A percentile compares a stretch with the other conserved stretches of the same genome.
These are phyloP conservation scores for Mythimna pallens DNA, from an alignment of 2,888 invertebrate species.

Conservation along the genomic window DNA sequence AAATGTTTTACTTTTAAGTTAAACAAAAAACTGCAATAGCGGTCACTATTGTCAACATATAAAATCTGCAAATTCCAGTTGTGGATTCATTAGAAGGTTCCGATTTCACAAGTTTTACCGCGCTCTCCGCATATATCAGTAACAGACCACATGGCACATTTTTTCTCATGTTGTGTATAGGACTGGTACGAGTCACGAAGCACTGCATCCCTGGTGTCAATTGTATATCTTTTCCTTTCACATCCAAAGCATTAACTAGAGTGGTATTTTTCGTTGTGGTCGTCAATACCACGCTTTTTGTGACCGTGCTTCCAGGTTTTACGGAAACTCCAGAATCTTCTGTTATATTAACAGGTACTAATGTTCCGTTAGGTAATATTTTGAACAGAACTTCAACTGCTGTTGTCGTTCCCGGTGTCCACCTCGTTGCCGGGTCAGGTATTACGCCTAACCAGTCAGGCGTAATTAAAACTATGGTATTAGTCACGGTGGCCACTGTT, in stretches of 20 bases:
- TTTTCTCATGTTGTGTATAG: conserved; percentile 77
- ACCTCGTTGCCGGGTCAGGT: background rate
- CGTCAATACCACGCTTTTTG: conserved; percentile 58
- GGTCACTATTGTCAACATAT: conserved; percentile 72
- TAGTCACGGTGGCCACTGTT: background rate
- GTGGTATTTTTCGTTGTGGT: conserved; percentile 81
- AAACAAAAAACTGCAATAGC: conserved; percentile 70
- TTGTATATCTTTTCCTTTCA: conserved; percentile 81
- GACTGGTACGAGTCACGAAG: conserved; percentile 77
- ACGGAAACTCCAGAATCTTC: conserved; percentile 23
- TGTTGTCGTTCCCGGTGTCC: conserved; percentile 26
- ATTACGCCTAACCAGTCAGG: background rate
- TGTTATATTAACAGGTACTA: conserved; percentile 74
- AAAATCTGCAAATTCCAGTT: too few relatives aligned
- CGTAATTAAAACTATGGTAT: too few relatives aligned
- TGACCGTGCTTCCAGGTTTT: conserved; percentile 39
- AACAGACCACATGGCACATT: conserved; percentile 81
- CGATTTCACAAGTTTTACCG: conserved; percentile 76
- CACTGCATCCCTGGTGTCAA: conserved; percentile 86
- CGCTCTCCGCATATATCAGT: conserved; percentile 82
- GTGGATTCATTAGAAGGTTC: conserved; percentile 68
- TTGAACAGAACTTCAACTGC: conserved; percentile 69
- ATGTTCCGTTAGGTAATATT: conserved; percentile 81
- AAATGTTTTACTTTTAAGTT: conserved; percentile 29
- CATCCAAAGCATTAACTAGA: conserved; percentile 80